A percentile compares a stretch with the other conserved stretches of the same genome.
phyloP scores from a whole-genome alignment of 2,888 invertebrate species.

The Adineta ricciae region DNA sequence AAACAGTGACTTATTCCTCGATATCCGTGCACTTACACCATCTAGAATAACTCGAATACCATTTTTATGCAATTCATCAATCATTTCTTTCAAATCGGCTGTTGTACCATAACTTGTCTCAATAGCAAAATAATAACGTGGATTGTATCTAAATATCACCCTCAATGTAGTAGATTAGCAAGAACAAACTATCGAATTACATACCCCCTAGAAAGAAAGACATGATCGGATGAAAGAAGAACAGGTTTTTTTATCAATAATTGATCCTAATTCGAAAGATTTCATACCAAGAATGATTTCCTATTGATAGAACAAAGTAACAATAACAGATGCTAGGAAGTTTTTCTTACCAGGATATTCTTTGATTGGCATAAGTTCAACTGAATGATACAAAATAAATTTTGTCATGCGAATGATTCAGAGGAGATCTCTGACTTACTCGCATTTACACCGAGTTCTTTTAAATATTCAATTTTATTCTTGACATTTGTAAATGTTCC shows the following conservation, averaged over 20 bases:
- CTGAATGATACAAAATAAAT: neutral
- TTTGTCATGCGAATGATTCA: neutral
- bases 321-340: neutral
- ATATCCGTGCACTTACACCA: neutral
- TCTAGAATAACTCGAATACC: neutral
- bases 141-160: neutral
- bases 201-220: neutral
- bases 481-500: neutral
- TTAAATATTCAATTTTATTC: constrained; percentile 3
- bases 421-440: neutral
- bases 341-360: constrained; percentile 8
- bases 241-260: neutral
- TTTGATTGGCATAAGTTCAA: constrained; percentile 19
- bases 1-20: neutral
- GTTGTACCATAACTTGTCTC: constrained; percentile 17
- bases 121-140: constrained; percentile 14
- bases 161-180: neutral
- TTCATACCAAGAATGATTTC: neutral
- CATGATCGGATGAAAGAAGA: neutral
- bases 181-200: neutral
- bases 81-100: constrained; percentile 6
- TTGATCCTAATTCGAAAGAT: neutral
- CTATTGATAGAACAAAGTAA: neutral
- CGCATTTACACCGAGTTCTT: neutral
- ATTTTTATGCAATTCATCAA: constrained; percentile 18